Conservation (phyloP, 1,140 invertebrate genomes). For the Atopsyche davidsoni region DNA sequence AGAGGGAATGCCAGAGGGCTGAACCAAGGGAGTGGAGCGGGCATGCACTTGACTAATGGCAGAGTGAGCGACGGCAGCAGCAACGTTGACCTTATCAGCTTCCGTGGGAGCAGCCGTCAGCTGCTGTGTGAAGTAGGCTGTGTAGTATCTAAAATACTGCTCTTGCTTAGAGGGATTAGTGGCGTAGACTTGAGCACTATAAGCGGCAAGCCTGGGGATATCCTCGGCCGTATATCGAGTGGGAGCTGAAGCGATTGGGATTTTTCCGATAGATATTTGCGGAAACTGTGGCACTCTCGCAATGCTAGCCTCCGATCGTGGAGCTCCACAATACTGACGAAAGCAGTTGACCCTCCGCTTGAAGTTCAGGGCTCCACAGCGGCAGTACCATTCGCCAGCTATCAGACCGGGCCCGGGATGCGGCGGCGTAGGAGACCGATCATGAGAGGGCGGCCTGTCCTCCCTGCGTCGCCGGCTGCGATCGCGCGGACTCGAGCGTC, state of each 20-base stretch:
- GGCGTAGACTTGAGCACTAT: conserved; percentile 71
- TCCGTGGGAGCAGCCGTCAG: conserved; percentile 54
- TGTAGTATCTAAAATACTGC: conserved; percentile 72
- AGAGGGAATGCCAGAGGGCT: conserved; percentile 45
- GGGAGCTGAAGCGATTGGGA: no score
- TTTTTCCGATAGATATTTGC: no score
- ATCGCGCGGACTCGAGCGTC: conserved; percentile 22
- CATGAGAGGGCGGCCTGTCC: conserved; percentile 31
- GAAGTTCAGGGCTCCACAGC: conserved; percentile 46
- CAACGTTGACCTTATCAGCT: conserved; percentile 62
- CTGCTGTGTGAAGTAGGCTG: conserved; percentile 72
- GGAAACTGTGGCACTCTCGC: conserved; percentile 36
- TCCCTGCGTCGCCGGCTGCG: conserved; percentile 32
- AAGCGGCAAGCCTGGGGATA: conserved; percentile 69
- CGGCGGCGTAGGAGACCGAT: conserved; percentile 6
- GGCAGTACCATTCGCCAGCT: conserved; percentile 44
- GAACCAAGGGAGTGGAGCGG: conserved; percentile 44
- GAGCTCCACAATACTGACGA: conserved; percentile 40
- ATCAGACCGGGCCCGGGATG: conserved; percentile 29
- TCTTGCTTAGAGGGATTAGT: conserved; percentile 67
- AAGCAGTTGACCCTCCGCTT: conserved; percentile 43
- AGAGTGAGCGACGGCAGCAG: conserved; percentile 83
- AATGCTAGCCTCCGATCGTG: conserved; percentile 38
- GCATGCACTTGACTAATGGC: conserved; percentile 76
- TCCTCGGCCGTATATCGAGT: conserved; percentile 57